Evolutionary conservation across 2,113 vertebrate genomes (phyloP), one percentile per base, ranked within the genome.

Genomic region (Hippoglossus stenolepis): DNA sequence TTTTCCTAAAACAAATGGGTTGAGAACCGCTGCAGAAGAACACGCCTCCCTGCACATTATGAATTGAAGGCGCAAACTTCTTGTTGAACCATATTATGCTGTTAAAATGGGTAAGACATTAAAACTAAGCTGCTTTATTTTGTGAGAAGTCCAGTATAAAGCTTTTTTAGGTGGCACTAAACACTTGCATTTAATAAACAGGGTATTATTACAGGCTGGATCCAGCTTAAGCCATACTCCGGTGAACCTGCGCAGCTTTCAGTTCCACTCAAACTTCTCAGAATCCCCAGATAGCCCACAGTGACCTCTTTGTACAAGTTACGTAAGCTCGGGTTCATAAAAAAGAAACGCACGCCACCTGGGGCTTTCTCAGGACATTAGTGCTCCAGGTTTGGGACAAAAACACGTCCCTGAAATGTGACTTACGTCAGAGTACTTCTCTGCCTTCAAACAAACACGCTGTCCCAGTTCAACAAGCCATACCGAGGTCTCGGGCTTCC

Each of bases 291-390:
- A 87, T 67, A 73, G 76, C 63, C 20, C 38, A 69, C 45, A 76
- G 57, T 43, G 66, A 87, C 75, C 61, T 62, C 49, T 64, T 18
- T 2, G 58, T 20, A 3, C 40, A 45, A 47, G 45, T 85, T 85
- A 75, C 11, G 56, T 77, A 89, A 85, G 38, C 38, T 40, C 28
- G 65, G 21, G 49, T 75, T 69, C 2, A 81, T 51, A 57, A 77
- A 81, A n/a, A 80, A 70, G 23, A 43, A 58, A 47, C 75, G 35
- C 21, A 58, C 38, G 62, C 40, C 80, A 86, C 74, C 72, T 85
- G 82, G 69, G 18, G 43, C 70, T 79, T 78, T 85, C 77, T 82
- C 75, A 63, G 70, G 58, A 45, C 60, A 70, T 63, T 58, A 69
- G 63, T 45, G 53, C 26, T 56, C 56, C 35, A 26, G 31, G 47